Conservation (phyloP, 2,888 invertebrate genomes). For the Ectemnius cavifrons region DNA sequence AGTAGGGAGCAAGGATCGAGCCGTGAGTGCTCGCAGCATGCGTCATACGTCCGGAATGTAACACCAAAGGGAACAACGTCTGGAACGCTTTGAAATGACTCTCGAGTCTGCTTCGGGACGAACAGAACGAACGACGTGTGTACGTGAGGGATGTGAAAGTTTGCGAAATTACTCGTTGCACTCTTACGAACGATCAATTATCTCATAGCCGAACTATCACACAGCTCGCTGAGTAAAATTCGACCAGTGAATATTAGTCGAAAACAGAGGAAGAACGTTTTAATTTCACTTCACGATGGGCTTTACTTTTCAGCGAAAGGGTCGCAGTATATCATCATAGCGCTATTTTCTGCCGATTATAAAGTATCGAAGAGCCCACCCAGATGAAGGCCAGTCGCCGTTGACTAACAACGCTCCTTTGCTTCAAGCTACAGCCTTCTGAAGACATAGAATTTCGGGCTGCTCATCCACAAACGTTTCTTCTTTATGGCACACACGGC, state of each 20-base stretch:
- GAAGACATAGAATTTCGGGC: not conserved
- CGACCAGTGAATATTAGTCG: too few relatives aligned
- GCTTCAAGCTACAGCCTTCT: slow-evolving; percentile 7
- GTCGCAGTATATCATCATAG: too few relatives aligned
- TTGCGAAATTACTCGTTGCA: not conserved
- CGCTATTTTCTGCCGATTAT: slow-evolving; percentile 35
- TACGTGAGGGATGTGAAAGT: slow-evolving; percentile 5
- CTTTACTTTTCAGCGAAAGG: too few relatives aligned
- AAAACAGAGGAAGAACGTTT: too few relatives aligned
- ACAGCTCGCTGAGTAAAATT: too few relatives aligned
- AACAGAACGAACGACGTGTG: slow-evolving; percentile 11
- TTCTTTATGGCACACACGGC: slow-evolving; percentile 17
- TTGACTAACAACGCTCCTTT: slow-evolving; percentile 15
- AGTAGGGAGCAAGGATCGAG: slow-evolving; percentile 50
- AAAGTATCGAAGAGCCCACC: slow-evolving; percentile 36
- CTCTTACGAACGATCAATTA: too few relatives aligned
- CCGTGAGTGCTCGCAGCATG: slow-evolving; percentile 54
- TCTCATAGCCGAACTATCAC: too few relatives aligned
- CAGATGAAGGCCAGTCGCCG: slow-evolving; percentile 38
- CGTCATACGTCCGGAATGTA: slow-evolving; percentile 74
- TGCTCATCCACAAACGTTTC: slow-evolving; percentile 44
- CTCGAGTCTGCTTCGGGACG: slow-evolving; percentile 23
- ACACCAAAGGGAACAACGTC: slow-evolving; percentile 65
- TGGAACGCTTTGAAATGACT: slow-evolving; percentile 45
- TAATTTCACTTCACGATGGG: too few relatives aligned